Evolutionary conservation across 1,140 invertebrate genomes (phyloP), one percentile per base, ranked within the genome.

Genomic region (Tetraneura akinire): DNA sequence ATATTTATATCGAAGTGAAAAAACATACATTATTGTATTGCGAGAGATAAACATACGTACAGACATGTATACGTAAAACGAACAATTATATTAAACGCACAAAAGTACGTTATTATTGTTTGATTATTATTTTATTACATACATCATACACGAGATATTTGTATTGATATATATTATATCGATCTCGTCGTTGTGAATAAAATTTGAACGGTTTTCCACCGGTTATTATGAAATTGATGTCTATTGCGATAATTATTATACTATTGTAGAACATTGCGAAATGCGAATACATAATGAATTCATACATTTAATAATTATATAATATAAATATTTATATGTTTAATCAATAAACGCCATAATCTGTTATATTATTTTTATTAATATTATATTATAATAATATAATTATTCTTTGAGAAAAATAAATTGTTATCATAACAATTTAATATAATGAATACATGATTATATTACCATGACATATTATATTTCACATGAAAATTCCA

Each of bases 231-330:
- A 78, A 78, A 78, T 78, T 60, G 37, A 78, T 45, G 37, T 60
- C 53, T 78, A 62, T 78, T 78, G 74, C 74, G 74, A 60, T 78
- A 78, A 78, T 78, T 78, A 78, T 45, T 49, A 14, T 49, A 23
- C 32, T 66, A n/a, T 45, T 47, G 21, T 23, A 53, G 1, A 53
- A 53, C n/a, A 18, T 9, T 49, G 47, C 47, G 14, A 9, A 9
- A 49, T 14, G 13, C 51, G 16, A 16, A 18, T n/a, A 4, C 51
- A n/a, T 18, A 2, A 5, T 53, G 51, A 21, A 53, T 21, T 3
- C 23, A 55, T 23, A 23, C 21, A 57, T 23, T 23, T 23, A 3
- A 51, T 51, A 55, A 55, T 55, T 13, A 10, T 57, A 57, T 11
- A 55, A 55, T 57, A 0, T 57, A 26, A 11, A 26, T n/a, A n/a